Conservation (phyloP, 2,888 invertebrate species). For the Lepidochitona cinerea region DNA sequence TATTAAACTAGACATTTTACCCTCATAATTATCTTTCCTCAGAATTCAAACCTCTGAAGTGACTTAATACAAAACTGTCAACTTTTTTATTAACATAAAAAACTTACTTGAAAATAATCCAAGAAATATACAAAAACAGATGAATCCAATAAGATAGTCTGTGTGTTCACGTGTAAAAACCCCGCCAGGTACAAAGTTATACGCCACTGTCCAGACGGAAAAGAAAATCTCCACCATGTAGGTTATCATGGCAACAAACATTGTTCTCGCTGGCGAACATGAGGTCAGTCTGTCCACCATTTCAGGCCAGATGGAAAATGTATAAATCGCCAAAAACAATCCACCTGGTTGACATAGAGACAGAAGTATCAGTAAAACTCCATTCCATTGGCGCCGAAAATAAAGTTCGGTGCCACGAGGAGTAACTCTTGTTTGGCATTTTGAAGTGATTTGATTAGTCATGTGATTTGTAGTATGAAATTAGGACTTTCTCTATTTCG, state of each 20-base stretch:
- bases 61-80: no score
- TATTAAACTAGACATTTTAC: constrained; percentile 50
- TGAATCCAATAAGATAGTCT: constrained; percentile 58
- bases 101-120: constrained; percentile 51
- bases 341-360: no score
- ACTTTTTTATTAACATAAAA: no score
- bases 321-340: constrained; percentile 58
- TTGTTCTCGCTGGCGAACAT: constrained; percentile 57
- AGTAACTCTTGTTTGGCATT: no score
- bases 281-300: constrained; percentile 54
- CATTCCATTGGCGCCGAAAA: no score
- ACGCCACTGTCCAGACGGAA: constrained; percentile 71
- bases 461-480: no score
- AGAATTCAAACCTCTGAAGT: no score
- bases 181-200: constrained; percentile 71
- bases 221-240: constrained; percentile 67
- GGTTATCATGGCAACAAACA: constrained; percentile 55
- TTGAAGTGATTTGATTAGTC: no score
- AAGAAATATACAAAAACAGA: constrained; percentile 51
- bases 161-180: constrained; percentile 70
- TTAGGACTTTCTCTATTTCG: no score
- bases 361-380: no score
- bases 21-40: no score
- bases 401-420: no score
- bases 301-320: constrained; percentile 66